phyloP scores from a whole-genome alignment of 1,140 invertebrate genomes.

The Leucophenga varia region DNA sequence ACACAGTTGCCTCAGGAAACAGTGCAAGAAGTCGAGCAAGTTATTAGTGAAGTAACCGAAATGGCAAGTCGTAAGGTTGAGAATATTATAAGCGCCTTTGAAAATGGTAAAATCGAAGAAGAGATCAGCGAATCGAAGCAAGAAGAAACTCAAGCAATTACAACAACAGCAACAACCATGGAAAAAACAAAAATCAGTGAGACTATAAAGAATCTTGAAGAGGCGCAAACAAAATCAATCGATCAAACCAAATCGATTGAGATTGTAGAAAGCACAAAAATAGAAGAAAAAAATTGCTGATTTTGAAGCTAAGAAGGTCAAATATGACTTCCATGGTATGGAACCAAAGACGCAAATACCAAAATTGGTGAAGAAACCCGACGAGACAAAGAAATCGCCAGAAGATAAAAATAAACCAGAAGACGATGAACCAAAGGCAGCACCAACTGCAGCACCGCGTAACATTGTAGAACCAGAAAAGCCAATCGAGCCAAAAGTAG shows the following conservation, averaged over 20 bases:
- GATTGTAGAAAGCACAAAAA: conserved; percentile 32
- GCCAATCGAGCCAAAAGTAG: conserved; percentile 18
- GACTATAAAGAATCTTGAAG: conserved; percentile 41
- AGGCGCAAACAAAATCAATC: conserved; percentile 20
- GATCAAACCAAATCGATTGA: conserved; percentile 30
- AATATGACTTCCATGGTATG: conserved; percentile 45
- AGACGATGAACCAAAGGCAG: background rate
- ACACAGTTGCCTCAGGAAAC: conserved; percentile 33
- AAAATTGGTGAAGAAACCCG: conserved; percentile 32
- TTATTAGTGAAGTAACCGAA: conserved; percentile 39
- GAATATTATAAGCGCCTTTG: conserved; percentile 39
- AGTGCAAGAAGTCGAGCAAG: conserved; percentile 30
- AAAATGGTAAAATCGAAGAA: conserved; percentile 22
- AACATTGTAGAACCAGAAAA: conserved; percentile 28
- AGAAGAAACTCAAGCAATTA: conserved; percentile 7
- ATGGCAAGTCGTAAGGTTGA: conserved; percentile 41
- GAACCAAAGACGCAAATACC: conserved; percentile 47
- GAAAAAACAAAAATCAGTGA: conserved; percentile 41
- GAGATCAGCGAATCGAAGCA: conserved; percentile 1
- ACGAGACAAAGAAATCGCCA: conserved; percentile 13
- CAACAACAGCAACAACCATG: conserved; percentile 1
- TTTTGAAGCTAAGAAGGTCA: conserved; percentile 47
- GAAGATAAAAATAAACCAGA: too few species aligned
- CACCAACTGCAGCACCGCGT: conserved; percentile 40
- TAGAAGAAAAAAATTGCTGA: conserved; percentile 51